phyloP scores from a whole-genome alignment of 2,888 invertebrate genomes.

The Allygus modestus region DNA sequence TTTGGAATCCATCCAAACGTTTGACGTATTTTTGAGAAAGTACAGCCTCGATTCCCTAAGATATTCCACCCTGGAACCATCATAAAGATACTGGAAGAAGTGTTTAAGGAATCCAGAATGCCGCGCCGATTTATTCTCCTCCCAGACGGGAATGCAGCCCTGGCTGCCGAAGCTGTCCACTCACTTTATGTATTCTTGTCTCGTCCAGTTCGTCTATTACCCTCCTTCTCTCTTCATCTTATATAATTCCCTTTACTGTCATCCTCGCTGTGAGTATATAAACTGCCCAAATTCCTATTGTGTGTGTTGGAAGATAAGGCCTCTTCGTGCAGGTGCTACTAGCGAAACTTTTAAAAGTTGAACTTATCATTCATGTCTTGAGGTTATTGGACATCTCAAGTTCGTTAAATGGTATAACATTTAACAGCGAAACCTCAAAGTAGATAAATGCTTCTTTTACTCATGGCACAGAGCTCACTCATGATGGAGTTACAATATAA shows the following conservation, averaged over 20 bases:
- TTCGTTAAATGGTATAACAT: too few relatives aligned
- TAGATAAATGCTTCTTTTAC: too few relatives aligned
- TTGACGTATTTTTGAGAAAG: neutral
- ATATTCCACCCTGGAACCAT: neutral
- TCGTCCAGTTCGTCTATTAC: constrained; percentile 20
- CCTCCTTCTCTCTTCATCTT: constrained; percentile 25
- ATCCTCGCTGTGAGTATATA: neutral
- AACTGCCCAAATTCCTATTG: neutral
- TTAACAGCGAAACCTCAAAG: too few relatives aligned
- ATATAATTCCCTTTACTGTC: constrained; percentile 15
- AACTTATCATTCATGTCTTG: too few relatives aligned
- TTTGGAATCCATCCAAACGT: neutral
- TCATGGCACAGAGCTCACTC: too few relatives aligned
- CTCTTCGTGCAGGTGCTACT: too few relatives aligned
- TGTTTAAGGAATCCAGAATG: constrained; percentile 31
- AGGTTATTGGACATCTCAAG: too few relatives aligned
- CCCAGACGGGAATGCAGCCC: constrained; percentile 17
- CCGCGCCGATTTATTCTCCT: constrained; percentile 29
- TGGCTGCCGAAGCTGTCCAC: neutral
- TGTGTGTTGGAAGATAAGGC: too few relatives aligned
- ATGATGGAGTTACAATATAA: too few relatives aligned
- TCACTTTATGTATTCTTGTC: constrained; percentile 33
- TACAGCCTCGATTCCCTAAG: neutral
- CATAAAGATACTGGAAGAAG: constrained; percentile 19
- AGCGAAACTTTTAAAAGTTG: too few relatives aligned